These are phyloP conservation scores for Orchesella cincta DNA, from an alignment of 1,140 invertebrate species.

Conservation along the genomic window DNA sequence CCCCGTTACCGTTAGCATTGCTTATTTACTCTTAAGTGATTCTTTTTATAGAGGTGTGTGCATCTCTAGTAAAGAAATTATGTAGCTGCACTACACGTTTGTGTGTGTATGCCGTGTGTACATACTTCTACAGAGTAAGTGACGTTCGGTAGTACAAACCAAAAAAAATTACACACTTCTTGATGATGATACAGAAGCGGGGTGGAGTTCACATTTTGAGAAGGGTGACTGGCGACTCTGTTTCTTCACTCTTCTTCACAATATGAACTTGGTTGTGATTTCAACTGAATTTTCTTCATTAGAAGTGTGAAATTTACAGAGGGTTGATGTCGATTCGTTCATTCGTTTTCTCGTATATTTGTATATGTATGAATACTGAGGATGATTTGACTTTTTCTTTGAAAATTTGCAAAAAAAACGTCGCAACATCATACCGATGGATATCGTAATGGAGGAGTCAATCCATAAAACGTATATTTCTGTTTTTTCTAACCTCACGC, in stretches of 20 bases:
- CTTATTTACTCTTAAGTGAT: neutral
- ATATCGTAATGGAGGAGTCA: too few species aligned
- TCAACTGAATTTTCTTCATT: neutral
- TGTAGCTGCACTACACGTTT: neutral
- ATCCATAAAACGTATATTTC: too few species aligned
- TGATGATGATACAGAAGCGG: constrained; percentile 21
- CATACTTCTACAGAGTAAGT: too few species aligned
- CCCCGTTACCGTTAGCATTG: constrained; percentile 20
- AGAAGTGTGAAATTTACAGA: neutral
- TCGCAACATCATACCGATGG: too few species aligned
- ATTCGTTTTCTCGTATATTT: too few species aligned
- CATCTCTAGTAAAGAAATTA: too few species aligned
- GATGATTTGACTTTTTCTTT: too few species aligned
- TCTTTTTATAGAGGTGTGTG: too few species aligned
- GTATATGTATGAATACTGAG: too few species aligned
- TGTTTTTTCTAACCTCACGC: too few species aligned
- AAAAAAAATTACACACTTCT: constrained; percentile 6
- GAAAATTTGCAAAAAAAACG: too few species aligned
- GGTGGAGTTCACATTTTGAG: constrained; percentile 14
- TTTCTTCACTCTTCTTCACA: constrained; percentile 16
- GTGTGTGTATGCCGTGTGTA: neutral
- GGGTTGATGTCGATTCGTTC: neutral
- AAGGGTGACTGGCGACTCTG: constrained; percentile 14
- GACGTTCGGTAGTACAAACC: too few species aligned
- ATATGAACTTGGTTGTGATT: constrained; percentile 6